phyloP scores from a whole-genome alignment of 1,140 invertebrate genomes.

The Diorhabda elongata region DNA sequence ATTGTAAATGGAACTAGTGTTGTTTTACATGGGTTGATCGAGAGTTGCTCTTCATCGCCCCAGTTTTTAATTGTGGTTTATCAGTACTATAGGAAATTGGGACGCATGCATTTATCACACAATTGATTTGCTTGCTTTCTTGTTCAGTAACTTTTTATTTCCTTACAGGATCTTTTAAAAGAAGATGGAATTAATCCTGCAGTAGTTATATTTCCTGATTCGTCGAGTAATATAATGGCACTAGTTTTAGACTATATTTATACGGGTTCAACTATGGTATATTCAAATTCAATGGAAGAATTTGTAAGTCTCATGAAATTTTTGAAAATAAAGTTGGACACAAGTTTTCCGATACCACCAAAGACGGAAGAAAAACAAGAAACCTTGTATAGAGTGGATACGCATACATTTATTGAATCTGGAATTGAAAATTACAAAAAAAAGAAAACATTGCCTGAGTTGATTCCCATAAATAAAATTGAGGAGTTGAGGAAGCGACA shows the following conservation, averaged over 20 bases:
- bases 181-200: conserved; percentile 32
- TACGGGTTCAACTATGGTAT: conserved; percentile 38
- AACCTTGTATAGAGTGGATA: too few species aligned
- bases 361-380: too few species aligned
- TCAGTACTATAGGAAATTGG: too few species aligned
- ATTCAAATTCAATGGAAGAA: conserved; percentile 34
- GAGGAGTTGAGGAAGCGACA: conserved; percentile 22
- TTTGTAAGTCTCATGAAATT: conserved; percentile 36
- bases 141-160: neutral
- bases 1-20: too few species aligned
- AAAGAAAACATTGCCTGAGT: conserved; percentile 36
- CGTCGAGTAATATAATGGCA: conserved; percentile 38
- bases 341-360: neutral
- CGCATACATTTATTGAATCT: too few species aligned
- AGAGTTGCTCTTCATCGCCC: too few species aligned
- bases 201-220: conserved; percentile 41
- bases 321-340: conserved; percentile 36
- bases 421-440: conserved; percentile 14
- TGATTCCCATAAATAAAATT: conserved; percentile 38
- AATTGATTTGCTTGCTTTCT: too few species aligned
- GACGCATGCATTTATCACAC: too few species aligned
- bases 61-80: too few species aligned
- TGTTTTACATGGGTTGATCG: too few species aligned
- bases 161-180: conserved; percentile 37
- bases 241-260: conserved; percentile 47